Percentiles rank a stretch among this genome's conserved stretches.
Evolutionary conservation across 2,113 vertebrate species (phyloP).

Genomic region (Sorex araneus): DNA sequence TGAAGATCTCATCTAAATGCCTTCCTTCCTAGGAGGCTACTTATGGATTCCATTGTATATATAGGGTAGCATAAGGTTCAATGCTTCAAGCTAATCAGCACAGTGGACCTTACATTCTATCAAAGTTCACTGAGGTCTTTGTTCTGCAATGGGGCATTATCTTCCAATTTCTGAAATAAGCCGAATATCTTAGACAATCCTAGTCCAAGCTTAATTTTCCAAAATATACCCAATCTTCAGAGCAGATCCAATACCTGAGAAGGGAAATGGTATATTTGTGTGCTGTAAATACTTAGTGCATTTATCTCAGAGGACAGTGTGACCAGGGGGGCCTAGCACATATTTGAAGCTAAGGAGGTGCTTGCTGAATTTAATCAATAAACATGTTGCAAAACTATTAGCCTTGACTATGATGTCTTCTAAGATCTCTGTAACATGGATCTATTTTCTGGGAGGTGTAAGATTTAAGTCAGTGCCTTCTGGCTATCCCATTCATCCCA

Average conservation of each 20-base stretch:
- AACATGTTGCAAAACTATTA: background rate
- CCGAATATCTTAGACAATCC: constrained; percentile 17
- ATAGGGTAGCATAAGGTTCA: constrained; percentile 82
- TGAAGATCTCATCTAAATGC: constrained; percentile 80
- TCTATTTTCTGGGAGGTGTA: background rate
- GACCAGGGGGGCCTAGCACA: background rate
- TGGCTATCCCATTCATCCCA: background rate
- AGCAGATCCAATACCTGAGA: background rate
- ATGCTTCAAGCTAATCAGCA: constrained; percentile 76
- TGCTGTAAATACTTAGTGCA: background rate
- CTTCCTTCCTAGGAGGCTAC: constrained; percentile 72
- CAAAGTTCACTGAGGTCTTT: constrained; percentile 67
- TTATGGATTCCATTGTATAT: constrained; percentile 76
- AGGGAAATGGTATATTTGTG: background rate
- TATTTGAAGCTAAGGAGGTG: background rate
- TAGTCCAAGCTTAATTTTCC: constrained; percentile 60
- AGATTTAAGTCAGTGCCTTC: background rate
- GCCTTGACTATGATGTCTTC: background rate
- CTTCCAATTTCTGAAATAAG: constrained; percentile 48
- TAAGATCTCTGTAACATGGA: background rate
- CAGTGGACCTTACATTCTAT: constrained; percentile 64
- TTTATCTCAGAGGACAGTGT: background rate
- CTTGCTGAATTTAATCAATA: background rate
- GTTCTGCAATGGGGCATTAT: constrained; percentile 46
- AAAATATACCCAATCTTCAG: background rate